Conservation (phyloP, 2,888 invertebrate genomes). For the Leistus spinibarbis region DNA sequence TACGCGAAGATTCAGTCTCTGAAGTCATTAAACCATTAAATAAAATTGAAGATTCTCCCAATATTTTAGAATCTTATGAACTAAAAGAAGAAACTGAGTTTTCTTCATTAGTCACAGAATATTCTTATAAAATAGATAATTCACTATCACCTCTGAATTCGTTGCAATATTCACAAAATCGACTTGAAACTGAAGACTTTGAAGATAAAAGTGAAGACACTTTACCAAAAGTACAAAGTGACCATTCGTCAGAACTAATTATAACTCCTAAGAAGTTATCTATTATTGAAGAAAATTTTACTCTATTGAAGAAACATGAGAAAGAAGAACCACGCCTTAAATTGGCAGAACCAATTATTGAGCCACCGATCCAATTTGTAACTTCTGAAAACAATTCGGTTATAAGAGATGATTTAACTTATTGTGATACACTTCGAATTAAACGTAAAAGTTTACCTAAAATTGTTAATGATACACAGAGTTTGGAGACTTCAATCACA, state of each 20-base stretch:
- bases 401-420: slow-evolving; percentile 23
- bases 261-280: background rate
- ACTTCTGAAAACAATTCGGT: background rate
- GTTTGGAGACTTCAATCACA: background rate
- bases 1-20: background rate
- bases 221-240: background rate
- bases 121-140: background rate
- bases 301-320: background rate
- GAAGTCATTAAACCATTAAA: background rate
- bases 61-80: background rate
- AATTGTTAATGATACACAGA: background rate
- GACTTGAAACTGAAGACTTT: background rate
- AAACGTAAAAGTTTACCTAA: background rate
- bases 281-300: background rate
- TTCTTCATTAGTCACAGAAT: background rate
- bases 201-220: background rate
- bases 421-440: slow-evolving; percentile 23
- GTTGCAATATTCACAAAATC: background rate
- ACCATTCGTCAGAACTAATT: background rate
- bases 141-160: background rate
- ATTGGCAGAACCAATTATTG: background rate
- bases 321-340: background rate
- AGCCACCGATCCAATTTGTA: background rate
- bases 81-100: background rate
- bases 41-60: background rate